These are phyloP conservation scores for Pteromalus puparum DNA, from an alignment of 1,140 invertebrate genomes.

Conservation along the genomic window DNA sequence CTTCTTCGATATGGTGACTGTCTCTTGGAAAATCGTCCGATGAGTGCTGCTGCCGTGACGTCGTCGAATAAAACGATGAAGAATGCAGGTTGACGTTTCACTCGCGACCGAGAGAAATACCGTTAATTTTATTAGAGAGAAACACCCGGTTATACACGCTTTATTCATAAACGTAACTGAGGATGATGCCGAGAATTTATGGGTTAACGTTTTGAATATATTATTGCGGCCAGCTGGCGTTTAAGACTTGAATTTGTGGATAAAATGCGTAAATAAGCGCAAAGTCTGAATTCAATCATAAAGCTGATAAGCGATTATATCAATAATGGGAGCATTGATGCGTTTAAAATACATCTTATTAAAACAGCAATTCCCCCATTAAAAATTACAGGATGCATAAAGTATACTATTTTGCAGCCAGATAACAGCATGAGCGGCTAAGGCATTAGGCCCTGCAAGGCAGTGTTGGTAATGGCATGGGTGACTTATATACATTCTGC, in stretches of 20 bases:
- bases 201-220: constrained; percentile 35
- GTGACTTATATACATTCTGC: too few species aligned
- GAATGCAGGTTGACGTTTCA: constrained; percentile 34
- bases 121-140: constrained; percentile 39
- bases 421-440: too few species aligned
- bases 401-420: too few species aligned
- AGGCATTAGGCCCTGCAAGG: too few species aligned
- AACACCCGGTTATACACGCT: background rate
- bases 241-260: background rate
- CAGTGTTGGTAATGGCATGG: too few species aligned
- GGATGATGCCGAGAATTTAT: constrained; percentile 19
- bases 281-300: too few species aligned
- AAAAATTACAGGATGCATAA: too few species aligned
- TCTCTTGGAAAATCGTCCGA: background rate
- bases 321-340: too few species aligned
- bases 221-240: background rate
- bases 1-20: background rate
- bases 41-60: too few species aligned
- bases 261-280: background rate
- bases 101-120: background rate
- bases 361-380: too few species aligned
- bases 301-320: too few species aligned
- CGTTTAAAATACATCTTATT: too few species aligned
- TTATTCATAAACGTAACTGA: constrained; percentile 30
- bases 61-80: constrained; percentile 18